Evolutionary conservation across 2,113 vertebrate genomes (phyloP).

Genomic region (Oreotrochilus melanogaster): DNA sequence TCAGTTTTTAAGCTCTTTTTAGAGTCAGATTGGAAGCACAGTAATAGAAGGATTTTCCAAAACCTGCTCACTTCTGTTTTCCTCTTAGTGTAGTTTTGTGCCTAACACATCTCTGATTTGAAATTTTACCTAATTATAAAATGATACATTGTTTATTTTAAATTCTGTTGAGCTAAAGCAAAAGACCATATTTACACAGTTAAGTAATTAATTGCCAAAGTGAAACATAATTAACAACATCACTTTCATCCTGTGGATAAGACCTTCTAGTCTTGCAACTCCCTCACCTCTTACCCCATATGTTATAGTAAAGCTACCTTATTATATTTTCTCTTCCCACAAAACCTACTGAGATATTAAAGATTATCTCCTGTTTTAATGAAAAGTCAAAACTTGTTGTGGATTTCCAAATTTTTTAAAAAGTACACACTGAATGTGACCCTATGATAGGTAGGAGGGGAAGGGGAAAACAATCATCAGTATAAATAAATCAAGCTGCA

Average conservation of each 20-base stretch:
- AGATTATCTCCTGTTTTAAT: not conserved
- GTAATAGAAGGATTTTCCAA: not conserved
- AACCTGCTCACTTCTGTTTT: not conserved
- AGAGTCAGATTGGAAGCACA: not conserved
- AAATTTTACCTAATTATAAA: not conserved
- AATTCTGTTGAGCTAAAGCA: not conserved
- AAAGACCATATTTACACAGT: not conserved
- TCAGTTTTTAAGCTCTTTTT: not conserved
- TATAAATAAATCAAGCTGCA: not conserved
- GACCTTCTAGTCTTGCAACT: too few relatives aligned
- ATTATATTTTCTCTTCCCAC: not conserved
- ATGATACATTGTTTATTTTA: not conserved
- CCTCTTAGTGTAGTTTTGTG: not conserved
- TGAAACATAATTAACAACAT: not conserved
- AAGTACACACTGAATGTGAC: fast-evolving
- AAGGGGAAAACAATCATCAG: not conserved
- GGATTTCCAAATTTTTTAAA: not conserved
- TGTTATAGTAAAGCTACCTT: not conserved
- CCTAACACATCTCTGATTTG: not conserved
- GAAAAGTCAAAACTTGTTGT: not conserved
- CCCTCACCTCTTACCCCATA: too few relatives aligned
- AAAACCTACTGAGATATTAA: not conserved
- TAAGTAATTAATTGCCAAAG: not conserved
- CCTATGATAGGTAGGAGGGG: not conserved
- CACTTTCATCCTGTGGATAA: not conserved